These are phyloP conservation scores for Etheostoma perlongum DNA, from an alignment of 2,797 vertebrate genomes.

Conservation along the genomic window DNA sequence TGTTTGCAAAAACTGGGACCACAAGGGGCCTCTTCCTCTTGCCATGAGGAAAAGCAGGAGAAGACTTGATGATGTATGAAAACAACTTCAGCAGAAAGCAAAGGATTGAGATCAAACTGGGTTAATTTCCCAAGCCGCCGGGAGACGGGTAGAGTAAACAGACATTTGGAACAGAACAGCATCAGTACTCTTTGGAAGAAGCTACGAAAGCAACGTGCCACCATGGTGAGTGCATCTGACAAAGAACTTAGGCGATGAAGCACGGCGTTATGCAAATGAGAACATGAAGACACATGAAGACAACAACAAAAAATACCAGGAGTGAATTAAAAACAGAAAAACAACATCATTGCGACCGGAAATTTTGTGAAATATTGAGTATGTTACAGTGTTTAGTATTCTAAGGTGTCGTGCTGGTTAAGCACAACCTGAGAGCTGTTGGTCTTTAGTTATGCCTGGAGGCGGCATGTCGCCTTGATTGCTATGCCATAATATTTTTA, in stretches of 20 bases:
- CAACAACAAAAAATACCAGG: conserved; percentile 10
- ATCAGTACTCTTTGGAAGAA: conserved; percentile 37
- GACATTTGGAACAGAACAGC: conserved; percentile 46
- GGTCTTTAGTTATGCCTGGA: conserved; percentile 60
- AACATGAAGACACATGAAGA: background rate
- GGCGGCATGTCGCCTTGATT: conserved; percentile 61
- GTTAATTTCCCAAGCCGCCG: conserved; percentile 59
- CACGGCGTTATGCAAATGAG: conserved; percentile 56
- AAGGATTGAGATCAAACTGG: conserved; percentile 54
- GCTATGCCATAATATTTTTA: conserved; percentile 51
- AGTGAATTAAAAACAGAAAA: conserved; percentile 18
- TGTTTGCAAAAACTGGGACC: conserved; percentile 43
- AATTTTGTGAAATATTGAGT: conserved; percentile 36
- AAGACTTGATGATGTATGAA: conserved; percentile 51
- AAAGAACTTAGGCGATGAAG: conserved; percentile 53
- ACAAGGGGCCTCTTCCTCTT: conserved; percentile 46
- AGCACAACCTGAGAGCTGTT: conserved; percentile 39
- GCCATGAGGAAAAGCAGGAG: conserved; percentile 38
- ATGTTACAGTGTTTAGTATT: conserved; percentile 46
- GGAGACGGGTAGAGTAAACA: conserved; percentile 50
- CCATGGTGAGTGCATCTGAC: conserved; percentile 35
- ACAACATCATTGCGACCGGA: background rate
- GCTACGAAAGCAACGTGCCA: conserved; percentile 43
- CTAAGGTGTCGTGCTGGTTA: conserved; percentile 24
- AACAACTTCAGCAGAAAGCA: conserved; percentile 42